Percentiles rank a stretch among this genome's conserved stretches.
Conservation (phyloP, 1,140 invertebrate genomes). For the Heliconius congener region DNA sequence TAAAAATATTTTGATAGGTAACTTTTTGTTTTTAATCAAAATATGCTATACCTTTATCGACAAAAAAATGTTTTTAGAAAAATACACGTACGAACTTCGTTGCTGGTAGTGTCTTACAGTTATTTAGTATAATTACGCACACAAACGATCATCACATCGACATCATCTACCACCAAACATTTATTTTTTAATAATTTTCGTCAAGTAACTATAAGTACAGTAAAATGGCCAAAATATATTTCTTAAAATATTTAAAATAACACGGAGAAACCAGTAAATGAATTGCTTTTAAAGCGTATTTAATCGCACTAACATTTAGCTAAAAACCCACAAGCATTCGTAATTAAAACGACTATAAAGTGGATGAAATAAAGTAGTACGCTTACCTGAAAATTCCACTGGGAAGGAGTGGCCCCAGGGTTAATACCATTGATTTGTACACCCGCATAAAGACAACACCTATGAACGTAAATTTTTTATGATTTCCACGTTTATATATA, state of each 20-base stretch:
- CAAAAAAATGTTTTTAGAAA: no score
- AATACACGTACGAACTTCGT: no score
- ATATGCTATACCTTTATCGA: no score
- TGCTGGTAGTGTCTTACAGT: no score
- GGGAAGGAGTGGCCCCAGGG: slow-evolving; percentile 96
- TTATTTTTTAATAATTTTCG: no score
- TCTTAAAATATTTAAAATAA: not conserved
- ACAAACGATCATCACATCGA: no score
- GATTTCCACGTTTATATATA: not conserved
- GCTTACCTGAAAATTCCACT: slow-evolving; percentile 84
- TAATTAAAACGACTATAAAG: not conserved
- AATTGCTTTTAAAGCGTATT: not conserved
- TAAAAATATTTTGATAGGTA: no score
- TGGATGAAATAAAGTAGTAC: slow-evolving; percentile 9
- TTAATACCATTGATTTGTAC: slow-evolving; percentile 95
- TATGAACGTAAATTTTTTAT: slow-evolving; percentile 45
- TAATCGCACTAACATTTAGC: not conserved
- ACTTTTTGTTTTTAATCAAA: no score
- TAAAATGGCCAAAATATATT: no score
- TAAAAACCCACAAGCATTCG: not conserved
- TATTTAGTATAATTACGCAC: no score
- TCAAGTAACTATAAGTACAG: no score
- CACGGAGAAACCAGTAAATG: not conserved
- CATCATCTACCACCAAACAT: no score
- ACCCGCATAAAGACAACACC: slow-evolving; percentile 93